A percentile compares a stretch with the other conserved stretches of the same genome.
Evolutionary conservation across 2,888 invertebrate species (phyloP).

Genomic region (Drosophila borealis): DNA sequence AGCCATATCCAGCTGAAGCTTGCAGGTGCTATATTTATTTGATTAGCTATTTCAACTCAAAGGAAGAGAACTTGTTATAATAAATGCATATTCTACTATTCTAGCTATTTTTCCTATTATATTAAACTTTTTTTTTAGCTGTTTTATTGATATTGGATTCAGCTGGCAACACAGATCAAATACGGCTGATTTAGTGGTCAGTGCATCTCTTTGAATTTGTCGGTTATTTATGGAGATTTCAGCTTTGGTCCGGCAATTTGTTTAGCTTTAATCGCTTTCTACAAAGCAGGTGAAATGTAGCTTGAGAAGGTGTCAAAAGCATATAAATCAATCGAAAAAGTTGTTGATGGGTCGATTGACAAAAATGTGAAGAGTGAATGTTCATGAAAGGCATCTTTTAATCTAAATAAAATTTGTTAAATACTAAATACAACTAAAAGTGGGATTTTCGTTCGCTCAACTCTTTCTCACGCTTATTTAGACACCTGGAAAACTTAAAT

Average conservation of each 20-base stretch:
- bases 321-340: conserved; percentile 10
- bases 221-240: conserved; percentile 14
- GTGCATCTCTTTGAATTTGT: conserved; percentile 28
- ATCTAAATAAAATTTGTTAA: too few relatives aligned
- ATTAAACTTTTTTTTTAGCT: too few relatives aligned
- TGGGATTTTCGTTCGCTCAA: background rate
- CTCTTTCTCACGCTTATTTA: conserved; percentile 35
- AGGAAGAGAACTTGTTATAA: too few relatives aligned
- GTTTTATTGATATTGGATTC: too few relatives aligned
- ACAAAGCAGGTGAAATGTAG: conserved; percentile 15
- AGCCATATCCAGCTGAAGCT: too few relatives aligned
- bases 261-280: conserved; percentile 37
- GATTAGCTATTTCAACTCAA: too few relatives aligned
- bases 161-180: too few relatives aligned
- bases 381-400: too few relatives aligned
- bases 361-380: background rate
- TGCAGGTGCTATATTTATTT: too few relatives aligned
- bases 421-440: too few relatives aligned
- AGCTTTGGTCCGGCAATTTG: conserved; percentile 43
- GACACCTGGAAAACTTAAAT: conserved; percentile 12
- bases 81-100: too few relatives aligned
- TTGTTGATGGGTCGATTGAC: conserved; percentile 5
- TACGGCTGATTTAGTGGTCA: conserved; percentile 48
- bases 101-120: too few relatives aligned
- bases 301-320: conserved; percentile 14